Conservation (phyloP, 2,888 invertebrate species). For the Drosophila mimetica region DNA sequence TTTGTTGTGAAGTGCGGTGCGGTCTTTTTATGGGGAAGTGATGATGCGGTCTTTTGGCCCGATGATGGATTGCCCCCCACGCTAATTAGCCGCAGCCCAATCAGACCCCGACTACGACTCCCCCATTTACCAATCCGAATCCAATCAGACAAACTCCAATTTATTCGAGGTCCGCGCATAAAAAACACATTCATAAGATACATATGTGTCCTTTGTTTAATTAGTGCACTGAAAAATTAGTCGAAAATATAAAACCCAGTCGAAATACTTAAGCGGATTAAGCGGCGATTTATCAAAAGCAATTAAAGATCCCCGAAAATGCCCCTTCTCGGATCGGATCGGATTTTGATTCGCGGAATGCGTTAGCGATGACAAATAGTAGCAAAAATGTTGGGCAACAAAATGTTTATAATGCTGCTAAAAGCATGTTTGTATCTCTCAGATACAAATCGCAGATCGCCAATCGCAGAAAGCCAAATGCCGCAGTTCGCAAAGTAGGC, state of each 20-base stretch:
- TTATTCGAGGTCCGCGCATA: slow-evolving; percentile 59
- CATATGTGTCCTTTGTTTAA: slow-evolving; percentile 72
- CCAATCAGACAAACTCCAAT: slow-evolving; percentile 60
- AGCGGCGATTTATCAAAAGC: slow-evolving; percentile 79
- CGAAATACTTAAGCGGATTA: slow-evolving; percentile 73
- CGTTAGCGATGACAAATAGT: slow-evolving; percentile 72
- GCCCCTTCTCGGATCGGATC: slow-evolving; percentile 37
- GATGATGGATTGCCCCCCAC: slow-evolving; percentile 44
- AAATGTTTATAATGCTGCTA: slow-evolving; percentile 76
- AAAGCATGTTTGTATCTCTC: slow-evolving; percentile 71
- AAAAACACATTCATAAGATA: slow-evolving; percentile 36
- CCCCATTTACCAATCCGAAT: not conserved
- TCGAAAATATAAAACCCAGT: slow-evolving; percentile 30
- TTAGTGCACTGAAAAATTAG: slow-evolving; percentile 74
- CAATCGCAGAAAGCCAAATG: slow-evolving; percentile 21
- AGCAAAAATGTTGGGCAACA: slow-evolving; percentile 74
- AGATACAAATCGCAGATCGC: slow-evolving; percentile 66
- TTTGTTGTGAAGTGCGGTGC: slow-evolving; percentile 61
- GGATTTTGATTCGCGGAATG: slow-evolving; percentile 65
- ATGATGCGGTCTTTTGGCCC: slow-evolving; percentile 44
- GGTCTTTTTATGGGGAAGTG: slow-evolving; percentile 19
- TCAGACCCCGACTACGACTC: not conserved
- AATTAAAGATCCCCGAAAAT: slow-evolving; percentile 70
- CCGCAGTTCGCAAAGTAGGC: slow-evolving; percentile 54
- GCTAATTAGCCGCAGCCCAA: slow-evolving; percentile 57